Evolutionary conservation across 2,888 invertebrate genomes (phyloP).

Genomic region (Junonia oenone): DNA sequence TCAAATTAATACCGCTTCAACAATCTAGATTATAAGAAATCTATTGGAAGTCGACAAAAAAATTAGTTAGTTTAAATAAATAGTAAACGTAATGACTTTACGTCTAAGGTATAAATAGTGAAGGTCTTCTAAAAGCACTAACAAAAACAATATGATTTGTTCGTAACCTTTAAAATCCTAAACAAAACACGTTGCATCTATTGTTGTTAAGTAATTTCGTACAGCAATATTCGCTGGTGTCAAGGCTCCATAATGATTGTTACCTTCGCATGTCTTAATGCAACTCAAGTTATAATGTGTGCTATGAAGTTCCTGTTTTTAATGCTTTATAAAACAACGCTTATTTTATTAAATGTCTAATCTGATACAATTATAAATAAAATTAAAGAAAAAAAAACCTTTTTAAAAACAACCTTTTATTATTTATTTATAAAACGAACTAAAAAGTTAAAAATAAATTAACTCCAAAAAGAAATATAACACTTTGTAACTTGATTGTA

Average conservation of each 20-base stretch:
- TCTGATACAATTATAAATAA: background rate
- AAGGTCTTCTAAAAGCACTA: background rate
- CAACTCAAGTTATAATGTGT: background rate
- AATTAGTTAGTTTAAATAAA: too few relatives aligned
- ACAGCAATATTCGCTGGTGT: constrained; percentile 5
- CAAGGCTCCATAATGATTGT: constrained; percentile 14
- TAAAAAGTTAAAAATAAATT: too few relatives aligned
- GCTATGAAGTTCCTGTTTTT: background rate
- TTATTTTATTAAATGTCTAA: background rate
- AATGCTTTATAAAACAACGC: background rate
- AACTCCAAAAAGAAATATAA: too few relatives aligned
- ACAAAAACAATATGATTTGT: background rate
- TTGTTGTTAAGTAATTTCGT: constrained; percentile 22
- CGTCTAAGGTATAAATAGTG: too few relatives aligned
- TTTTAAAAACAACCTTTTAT: too few relatives aligned
- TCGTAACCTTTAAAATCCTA: background rate
- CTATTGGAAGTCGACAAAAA: too few relatives aligned
- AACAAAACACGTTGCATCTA: background rate
- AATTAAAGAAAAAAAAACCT: too few relatives aligned
- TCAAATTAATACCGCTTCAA: too few relatives aligned
- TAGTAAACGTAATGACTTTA: too few relatives aligned
- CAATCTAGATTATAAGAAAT: too few relatives aligned
- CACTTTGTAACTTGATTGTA: too few relatives aligned
- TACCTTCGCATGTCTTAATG: constrained; percentile 13
- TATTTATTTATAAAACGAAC: too few relatives aligned